Evolutionary conservation across 2,797 vertebrate genomes (phyloP).

Genomic region (Thalassophryne amazonica): DNA sequence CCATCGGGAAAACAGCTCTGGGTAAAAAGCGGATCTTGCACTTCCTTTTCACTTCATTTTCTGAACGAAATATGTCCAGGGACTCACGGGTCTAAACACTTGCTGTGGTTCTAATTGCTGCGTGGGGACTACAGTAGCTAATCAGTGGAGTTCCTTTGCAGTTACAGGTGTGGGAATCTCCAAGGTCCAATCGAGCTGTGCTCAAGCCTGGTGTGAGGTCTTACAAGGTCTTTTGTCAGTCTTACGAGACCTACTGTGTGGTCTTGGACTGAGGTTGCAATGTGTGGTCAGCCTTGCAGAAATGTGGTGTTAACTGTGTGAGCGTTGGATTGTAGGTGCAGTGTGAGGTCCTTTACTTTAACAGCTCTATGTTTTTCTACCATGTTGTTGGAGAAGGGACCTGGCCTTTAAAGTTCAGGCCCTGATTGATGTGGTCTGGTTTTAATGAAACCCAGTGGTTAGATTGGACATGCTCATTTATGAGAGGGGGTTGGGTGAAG

Average conservation of each 20-base stretch:
- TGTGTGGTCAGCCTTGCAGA: conserved; percentile 65
- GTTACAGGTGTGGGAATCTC: conserved; percentile 55
- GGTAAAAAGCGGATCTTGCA: conserved; percentile 35
- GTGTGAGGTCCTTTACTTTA: conserved; percentile 68
- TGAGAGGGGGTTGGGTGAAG: conserved; percentile 15
- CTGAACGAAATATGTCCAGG: conserved; percentile 35
- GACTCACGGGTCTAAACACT: conserved; percentile 25
- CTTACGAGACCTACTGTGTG: conserved; percentile 63
- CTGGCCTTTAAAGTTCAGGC: conserved; percentile 71
- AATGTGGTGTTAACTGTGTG: conserved; percentile 54
- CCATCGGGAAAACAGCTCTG: conserved; percentile 32
- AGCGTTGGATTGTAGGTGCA: conserved; percentile 39
- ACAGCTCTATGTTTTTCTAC: conserved; percentile 57
- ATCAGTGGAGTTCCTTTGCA: conserved; percentile 33
- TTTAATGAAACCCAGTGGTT: conserved; percentile 74
- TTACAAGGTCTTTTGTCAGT: conserved; percentile 60
- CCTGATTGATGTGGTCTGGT: conserved; percentile 73
- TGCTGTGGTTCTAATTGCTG: conserved; percentile 41
- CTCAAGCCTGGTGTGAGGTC: conserved; percentile 58
- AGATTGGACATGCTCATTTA: conserved; percentile 74
- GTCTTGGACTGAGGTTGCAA: conserved; percentile 49
- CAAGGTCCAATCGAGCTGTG: conserved; percentile 34
- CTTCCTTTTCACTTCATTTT: conserved; percentile 56
- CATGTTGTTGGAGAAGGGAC: conserved; percentile 57
- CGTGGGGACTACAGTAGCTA: conserved; percentile 29